Evolutionary conservation across 2,797 vertebrate species (phyloP).

Genomic region (Tokudaia muenninki): DNA sequence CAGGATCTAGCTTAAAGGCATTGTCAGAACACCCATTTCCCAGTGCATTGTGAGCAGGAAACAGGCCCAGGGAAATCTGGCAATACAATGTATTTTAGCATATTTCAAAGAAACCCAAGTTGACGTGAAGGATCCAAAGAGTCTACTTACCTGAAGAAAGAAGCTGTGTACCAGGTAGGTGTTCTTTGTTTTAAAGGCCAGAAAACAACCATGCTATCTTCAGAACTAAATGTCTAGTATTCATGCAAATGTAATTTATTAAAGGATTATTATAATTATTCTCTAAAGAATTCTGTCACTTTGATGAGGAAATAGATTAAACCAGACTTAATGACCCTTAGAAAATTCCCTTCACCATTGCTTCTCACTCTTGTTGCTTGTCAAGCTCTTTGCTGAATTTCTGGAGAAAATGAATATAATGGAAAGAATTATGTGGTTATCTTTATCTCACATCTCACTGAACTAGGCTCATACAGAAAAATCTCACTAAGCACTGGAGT

Average conservation of each 20-base stretch:
- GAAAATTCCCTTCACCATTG: background rate
- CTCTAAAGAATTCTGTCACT: background rate
- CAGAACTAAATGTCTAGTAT: background rate
- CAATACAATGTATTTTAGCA: background rate
- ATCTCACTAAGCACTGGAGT: too few species aligned
- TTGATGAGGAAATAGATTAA: background rate
- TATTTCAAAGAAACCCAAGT: background rate
- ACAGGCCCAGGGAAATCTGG: background rate
- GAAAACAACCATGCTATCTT: background rate
- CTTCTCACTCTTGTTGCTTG: background rate
- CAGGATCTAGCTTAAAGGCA: background rate
- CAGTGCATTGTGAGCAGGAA: too few species aligned
- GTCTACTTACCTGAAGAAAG: background rate
- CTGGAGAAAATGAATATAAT: background rate
- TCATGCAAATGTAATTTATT: background rate
- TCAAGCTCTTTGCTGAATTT: background rate
- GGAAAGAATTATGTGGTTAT: background rate
- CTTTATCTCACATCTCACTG: background rate
- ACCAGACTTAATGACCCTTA: background rate
- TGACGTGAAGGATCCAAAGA: background rate
- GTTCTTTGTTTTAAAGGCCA: background rate
- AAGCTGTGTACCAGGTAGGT: background rate
- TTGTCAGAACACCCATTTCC: background rate
- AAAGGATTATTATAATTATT: background rate
- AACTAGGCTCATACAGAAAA: background rate